Evolutionary conservation across 2,888 invertebrate genomes (phyloP).

Genomic region (Margaritifera margaritifera): DNA sequence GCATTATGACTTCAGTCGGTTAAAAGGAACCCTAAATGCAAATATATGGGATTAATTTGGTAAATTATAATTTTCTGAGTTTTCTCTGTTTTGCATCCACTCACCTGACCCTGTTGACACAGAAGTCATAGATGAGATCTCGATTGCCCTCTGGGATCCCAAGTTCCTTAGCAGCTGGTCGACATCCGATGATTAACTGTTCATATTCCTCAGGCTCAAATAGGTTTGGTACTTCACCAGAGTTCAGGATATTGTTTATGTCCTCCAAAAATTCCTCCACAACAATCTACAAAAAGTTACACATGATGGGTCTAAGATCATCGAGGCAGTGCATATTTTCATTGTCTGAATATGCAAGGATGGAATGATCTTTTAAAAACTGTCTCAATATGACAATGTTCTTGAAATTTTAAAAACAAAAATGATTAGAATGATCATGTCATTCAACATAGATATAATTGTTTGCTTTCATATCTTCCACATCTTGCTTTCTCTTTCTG

Average conservation of each 20-base stretch:
- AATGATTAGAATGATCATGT: too few relatives aligned
- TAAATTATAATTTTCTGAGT: too few relatives aligned
- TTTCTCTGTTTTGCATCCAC: background rate
- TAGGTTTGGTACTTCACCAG: conserved; percentile 93
- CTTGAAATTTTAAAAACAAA: too few relatives aligned
- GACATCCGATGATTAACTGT: conserved; percentile 84
- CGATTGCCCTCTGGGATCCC: conserved; percentile 81
- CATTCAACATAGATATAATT: too few relatives aligned
- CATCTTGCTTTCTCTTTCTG: too few relatives aligned
- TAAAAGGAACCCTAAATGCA: too few relatives aligned
- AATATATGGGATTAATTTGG: too few relatives aligned
- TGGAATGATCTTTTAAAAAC: too few relatives aligned
- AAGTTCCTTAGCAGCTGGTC: conserved; percentile 81
- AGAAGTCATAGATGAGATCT: conserved; percentile 88
- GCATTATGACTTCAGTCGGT: too few relatives aligned
- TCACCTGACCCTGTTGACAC: conserved; percentile 83
- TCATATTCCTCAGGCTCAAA: conserved; percentile 87
- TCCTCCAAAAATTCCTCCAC: conserved; percentile 93
- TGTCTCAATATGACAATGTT: too few relatives aligned
- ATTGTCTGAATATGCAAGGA: too few relatives aligned
- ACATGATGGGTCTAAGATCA: background rate
- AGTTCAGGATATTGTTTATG: conserved; percentile 92
- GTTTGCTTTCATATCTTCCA: too few relatives aligned
- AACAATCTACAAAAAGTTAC: conserved; percentile 79
- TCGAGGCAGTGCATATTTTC: background rate